These are phyloP conservation scores for Brachypalpus laphriformis DNA, from an alignment of 2,888 invertebrate species.

Conservation along the genomic window DNA sequence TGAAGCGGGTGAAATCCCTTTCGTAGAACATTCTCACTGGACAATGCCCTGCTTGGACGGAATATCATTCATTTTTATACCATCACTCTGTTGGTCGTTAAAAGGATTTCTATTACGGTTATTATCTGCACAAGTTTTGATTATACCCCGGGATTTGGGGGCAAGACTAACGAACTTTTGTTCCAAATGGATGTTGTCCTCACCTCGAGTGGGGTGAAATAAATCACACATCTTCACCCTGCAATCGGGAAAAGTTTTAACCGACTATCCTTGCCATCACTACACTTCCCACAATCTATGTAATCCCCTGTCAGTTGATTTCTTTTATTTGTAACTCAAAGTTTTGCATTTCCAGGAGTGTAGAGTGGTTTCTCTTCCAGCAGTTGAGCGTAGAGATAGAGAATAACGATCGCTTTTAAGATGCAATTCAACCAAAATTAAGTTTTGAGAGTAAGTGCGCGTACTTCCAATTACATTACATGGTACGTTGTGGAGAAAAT, in stretches of 20 bases:
- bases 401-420: slow-evolving; percentile 46
- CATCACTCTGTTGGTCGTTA: slow-evolving; percentile 43
- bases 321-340: slow-evolving; percentile 11
- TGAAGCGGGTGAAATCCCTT: slow-evolving; percentile 45
- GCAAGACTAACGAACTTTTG: slow-evolving; percentile 41
- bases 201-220: slow-evolving; percentile 18
- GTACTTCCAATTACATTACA: slow-evolving; percentile 57
- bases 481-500: background rate
- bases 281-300: slow-evolving; percentile 7
- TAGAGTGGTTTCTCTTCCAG: background rate
- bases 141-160: slow-evolving; percentile 53
- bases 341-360: slow-evolving; percentile 42
- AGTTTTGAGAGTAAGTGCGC: slow-evolving; percentile 56
- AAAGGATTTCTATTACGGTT: slow-evolving; percentile 72
- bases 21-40: slow-evolving; percentile 53
- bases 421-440: slow-evolving; percentile 59
- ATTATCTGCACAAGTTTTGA: slow-evolving; percentile 66
- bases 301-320: slow-evolving; percentile 24
- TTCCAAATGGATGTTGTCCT: slow-evolving; percentile 45
- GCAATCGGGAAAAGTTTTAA: slow-evolving; percentile 45
- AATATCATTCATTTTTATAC: slow-evolving; percentile 53
- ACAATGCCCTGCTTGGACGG: slow-evolving; percentile 11
- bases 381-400: background rate
- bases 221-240: slow-evolving; percentile 36
- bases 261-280: slow-evolving; percentile 29